These are phyloP conservation scores for Oreocharis arfaki DNA, from an alignment of 2,113 vertebrate genomes.

Conservation along the genomic window DNA sequence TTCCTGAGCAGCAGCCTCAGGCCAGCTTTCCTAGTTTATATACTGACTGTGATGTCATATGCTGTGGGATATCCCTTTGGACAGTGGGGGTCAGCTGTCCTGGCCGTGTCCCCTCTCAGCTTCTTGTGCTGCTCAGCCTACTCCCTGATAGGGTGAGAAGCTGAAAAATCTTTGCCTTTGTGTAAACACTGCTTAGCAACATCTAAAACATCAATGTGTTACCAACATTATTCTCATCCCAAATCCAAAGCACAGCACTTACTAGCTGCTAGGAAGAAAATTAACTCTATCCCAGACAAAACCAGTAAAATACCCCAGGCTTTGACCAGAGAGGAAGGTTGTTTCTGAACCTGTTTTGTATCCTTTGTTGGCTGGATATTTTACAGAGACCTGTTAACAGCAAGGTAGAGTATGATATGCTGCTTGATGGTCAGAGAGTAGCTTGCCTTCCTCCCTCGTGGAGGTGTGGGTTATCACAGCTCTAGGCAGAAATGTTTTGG, in stretches of 20 bases:
- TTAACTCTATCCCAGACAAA: background rate
- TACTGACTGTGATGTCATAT: background rate
- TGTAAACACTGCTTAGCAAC: background rate
- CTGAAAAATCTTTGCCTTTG: background rate
- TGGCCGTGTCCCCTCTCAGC: background rate
- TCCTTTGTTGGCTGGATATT: background rate
- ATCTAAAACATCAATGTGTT: background rate
- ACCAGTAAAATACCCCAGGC: background rate
- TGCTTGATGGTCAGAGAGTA: background rate
- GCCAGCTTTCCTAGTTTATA: background rate
- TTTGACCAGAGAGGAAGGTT: background rate
- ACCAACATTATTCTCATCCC: background rate
- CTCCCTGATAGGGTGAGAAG: background rate
- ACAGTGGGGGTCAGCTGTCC: background rate
- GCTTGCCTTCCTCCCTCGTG: background rate
- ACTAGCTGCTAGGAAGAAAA: background rate
- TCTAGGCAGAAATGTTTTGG: conserved; percentile 16
- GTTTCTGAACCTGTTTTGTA: background rate
- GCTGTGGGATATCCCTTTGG: background rate
- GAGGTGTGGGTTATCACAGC: background rate
- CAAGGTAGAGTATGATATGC: background rate
- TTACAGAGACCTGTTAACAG: background rate
- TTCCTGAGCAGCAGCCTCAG: background rate
- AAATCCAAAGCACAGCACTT: background rate
- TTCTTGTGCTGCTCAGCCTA: background rate